Evolutionary conservation across 1,140 invertebrate genomes (phyloP), one percentile per base, ranked within the genome.

Genomic region (Philopotamus ludificatus): DNA sequence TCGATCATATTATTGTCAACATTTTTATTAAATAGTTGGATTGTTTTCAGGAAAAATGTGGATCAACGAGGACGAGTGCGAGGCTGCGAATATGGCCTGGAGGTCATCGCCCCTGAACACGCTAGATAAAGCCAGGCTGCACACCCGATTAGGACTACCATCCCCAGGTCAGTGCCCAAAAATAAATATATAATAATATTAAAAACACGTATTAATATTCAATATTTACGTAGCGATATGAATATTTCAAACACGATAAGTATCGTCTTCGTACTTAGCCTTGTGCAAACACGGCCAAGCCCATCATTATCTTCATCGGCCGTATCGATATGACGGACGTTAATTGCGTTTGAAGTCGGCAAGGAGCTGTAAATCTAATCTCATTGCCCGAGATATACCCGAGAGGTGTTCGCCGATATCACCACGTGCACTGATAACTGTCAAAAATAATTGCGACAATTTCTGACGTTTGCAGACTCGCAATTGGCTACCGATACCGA

Each of bases 11-110:
- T n/a, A n/a, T n/a, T n/a, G n/a, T n/a, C n/a, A 39, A 44, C 18
- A 15, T 44, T 3, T 9, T 49, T 18, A 49, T 4, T 49, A 21
- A 9, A 8, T 64, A 3, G 51, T 61, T 54, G 16, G 41, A 39
- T 70, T 63, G 68, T 73, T 75, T 74, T 18, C 73, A 79, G 77
- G 75, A 61, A 77, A 77, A 73, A 71, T 77, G 71, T 79, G 77
- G 77, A 44, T 77, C 59, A 77, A 74, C 54, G 75, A 76, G 45
- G 70, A 74, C 16, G 76, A 78, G 47, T 70, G 68, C 47, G 65
- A 67, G 15, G 62, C 65, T 3, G 68, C 65, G n/a, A 67, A 66
- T 34, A 75, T 77, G 66, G 70, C 73, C 26, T 79, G 77, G 77
- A 66, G 76, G 70, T 68, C 69, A 18, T 60, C 63, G 4, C 66